Conservation (phyloP, 2,888 invertebrate genomes). For the Drosophila demipolita region DNA sequence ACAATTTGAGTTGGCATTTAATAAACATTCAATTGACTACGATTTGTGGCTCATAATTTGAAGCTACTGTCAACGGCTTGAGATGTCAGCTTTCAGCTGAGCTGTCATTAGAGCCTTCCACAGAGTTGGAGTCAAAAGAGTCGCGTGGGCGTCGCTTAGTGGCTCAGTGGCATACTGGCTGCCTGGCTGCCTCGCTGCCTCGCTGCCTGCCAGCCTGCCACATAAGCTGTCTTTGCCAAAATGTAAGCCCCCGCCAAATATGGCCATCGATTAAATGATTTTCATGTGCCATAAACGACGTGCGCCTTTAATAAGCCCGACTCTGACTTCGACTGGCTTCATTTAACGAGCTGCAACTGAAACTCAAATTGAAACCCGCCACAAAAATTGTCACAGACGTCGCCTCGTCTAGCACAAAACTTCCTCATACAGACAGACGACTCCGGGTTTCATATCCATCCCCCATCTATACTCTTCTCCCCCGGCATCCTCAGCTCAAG, state of each 20-base stretch:
- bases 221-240: conserved; percentile 60
- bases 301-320: conserved; percentile 77
- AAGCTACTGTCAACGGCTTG: conserved; percentile 62
- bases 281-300: conserved; percentile 80
- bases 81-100: conserved; percentile 44
- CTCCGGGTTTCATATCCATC: conserved; percentile 9
- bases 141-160: conserved; percentile 50
- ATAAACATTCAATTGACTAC: conserved; percentile 60
- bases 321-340: conserved; percentile 32
- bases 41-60: conserved; percentile 72
- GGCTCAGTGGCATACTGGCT: neutral
- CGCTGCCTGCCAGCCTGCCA: conserved; percentile 21
- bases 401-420: conserved; percentile 53
- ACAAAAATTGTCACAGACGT: conserved; percentile 73
- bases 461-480: conserved; percentile 13
- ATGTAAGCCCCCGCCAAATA: conserved; percentile 66
- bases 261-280: conserved; percentile 81
- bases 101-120: conserved; percentile 63
- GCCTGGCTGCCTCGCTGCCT: conserved; percentile 48
- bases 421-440: conserved; percentile 11
- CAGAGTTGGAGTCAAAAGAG: conserved; percentile 26
- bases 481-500: neutral
- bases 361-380: conserved; percentile 63
- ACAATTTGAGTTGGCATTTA: conserved; percentile 54
- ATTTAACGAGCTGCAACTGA: conserved; percentile 65